Evolutionary conservation across 2,113 vertebrate species (phyloP), one percentile per base, ranked within the genome.

Genomic region (Aplodontia rufa): DNA sequence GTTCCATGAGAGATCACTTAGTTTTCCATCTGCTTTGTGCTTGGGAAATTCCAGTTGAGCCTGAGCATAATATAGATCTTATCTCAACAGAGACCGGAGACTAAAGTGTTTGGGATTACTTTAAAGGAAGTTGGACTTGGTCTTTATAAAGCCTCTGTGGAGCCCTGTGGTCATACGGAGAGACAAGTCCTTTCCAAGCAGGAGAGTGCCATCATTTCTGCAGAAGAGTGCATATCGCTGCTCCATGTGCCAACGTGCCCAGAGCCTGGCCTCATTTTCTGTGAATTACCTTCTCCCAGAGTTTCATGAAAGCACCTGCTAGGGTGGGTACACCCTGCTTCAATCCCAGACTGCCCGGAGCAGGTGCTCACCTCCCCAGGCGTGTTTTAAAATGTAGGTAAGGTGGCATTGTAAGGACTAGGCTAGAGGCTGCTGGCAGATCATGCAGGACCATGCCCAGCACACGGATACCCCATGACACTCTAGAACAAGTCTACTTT

Each of bases 11-110:
- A 11, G 37, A 47, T 13, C 3, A 14, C 51, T 1, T 40, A 40
- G 37, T 75, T 79, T 86, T 53, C 49, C 78, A 13, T 26, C 82
- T 68, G 55, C 53, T 83, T 66, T 47, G 16, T 42, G 13, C 40
- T 95, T 90, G 75, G 58, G 69, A 93, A 95, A 87, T 86, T 87
- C 80, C 32, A 22, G 14, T 30, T 42, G 55, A 92, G 17, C 64
- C 60, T 53, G n/a, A 53, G 8, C 76, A 8, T 83, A 85, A 60
- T 79, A 22, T 28, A n/a, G 45, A 45, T 69, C 49, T 85, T 90
- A 60, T 17, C 81, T 71, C n/a, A 79, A 72, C 45, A 62, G 51
- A 85, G 62, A 79, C 8, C 42, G 76, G 30, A 75, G 79, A 60
- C 49, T 9, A 3, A 45, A 71, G 35, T 80, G 20, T 91, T 51